phyloP scores from a whole-genome alignment of 2,113 vertebrate species.

The Phyllopteryx taeniolatus region DNA sequence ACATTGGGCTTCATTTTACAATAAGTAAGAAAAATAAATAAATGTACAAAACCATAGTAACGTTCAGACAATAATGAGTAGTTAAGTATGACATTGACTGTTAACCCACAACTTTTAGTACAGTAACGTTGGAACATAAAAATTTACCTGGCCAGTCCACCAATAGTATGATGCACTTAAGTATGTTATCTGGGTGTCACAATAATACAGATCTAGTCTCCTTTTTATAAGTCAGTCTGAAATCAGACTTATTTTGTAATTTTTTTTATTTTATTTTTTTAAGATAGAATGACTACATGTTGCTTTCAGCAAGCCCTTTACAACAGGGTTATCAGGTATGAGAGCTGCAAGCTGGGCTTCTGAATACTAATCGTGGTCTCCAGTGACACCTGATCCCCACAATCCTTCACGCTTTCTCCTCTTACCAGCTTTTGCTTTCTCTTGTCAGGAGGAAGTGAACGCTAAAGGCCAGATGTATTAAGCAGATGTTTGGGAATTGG shows the following conservation, averaged over 20 bases:
- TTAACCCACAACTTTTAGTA: background rate
- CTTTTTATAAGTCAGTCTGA: background rate
- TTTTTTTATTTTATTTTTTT: background rate
- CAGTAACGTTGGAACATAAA: background rate
- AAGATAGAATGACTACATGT: background rate
- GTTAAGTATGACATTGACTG: background rate
- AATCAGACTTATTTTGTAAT: background rate
- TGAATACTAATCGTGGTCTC: slow-evolving; percentile 50
- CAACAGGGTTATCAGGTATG: slow-evolving; percentile 29
- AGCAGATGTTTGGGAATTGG: slow-evolving; percentile 53
- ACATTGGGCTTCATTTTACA: no score
- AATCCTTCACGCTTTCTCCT: slow-evolving; percentile 21
- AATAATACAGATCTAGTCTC: background rate
- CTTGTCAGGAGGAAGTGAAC: slow-evolving; percentile 48
- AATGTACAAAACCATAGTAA: no score
- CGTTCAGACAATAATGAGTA: no score
- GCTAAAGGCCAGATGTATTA: slow-evolving; percentile 62
- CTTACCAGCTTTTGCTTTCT: slow-evolving; percentile 29
- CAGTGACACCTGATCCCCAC: slow-evolving; percentile 32
- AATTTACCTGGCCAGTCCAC: background rate
- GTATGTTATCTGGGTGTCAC: background rate
- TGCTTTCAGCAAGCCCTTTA: slow-evolving; percentile 17
- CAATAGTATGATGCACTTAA: background rate
- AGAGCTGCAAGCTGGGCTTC: slow-evolving; percentile 21
- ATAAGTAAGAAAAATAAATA: no score